Evolutionary conservation across 2,113 vertebrate species (phyloP), one percentile per base, ranked within the genome.

Genomic region (Tylochromis polylepis): DNA sequence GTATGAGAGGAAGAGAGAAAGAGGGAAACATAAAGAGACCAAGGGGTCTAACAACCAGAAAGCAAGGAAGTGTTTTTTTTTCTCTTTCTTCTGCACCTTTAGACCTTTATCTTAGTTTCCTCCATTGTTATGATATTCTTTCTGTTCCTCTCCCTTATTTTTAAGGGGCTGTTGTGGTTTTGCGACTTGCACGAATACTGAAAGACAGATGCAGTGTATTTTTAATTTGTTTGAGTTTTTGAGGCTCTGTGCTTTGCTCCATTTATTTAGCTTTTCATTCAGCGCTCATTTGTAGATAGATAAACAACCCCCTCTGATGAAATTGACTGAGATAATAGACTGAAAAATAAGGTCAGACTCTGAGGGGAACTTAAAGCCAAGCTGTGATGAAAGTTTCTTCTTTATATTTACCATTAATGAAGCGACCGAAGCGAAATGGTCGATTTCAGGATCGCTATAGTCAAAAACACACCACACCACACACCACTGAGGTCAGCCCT

Each of bases 1-100:
- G 59, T 84, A 89, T 78, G 77, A 85, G 88, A 90, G 85, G 78
- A 87, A 87, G 80, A 51, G 20, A 84, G 82, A 86, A 80, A 80
- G 51, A 82, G 8, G 34, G 80, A 88, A 88, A 91, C 85, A 89
- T 27, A 57, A 88, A 91, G 84, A 89, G 70, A 55, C 53, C 18
- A 11, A 80, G n/a, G 58, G 85, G 79, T 90, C 85, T 88, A 20
- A 22, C 57, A 65, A 56, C 18, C 57, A 87, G 55, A 70, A 60
- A 77, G 78, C 22, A n/a, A 82, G 57, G 80, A 79, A 87, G 49
- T 81, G 27, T 4, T 57, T 77, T 77, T 77, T 46, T 75, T 57
- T 60, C n/a, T 46, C 8, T n/a, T 81, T 81, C 41, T 16, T 53
- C 65, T 77, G 24, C 55, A 82, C 56, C 78, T 78, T 81, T 6